phyloP scores from a whole-genome alignment of 2,113 vertebrate species.

The Murina feae region DNA sequence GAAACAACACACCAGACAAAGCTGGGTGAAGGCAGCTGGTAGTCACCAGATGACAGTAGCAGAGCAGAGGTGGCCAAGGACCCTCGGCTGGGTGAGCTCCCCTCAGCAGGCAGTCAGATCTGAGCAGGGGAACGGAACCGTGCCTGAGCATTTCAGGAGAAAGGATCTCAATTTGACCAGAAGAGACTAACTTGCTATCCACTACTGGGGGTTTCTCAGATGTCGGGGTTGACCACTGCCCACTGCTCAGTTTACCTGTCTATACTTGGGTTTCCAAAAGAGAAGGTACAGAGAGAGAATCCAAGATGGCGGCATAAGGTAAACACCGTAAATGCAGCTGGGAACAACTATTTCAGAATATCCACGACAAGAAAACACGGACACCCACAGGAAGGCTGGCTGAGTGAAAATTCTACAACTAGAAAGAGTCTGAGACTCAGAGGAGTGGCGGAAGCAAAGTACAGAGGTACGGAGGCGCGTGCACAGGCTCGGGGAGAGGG shows the following conservation, averaged over 20 bases:
- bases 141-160: not conserved
- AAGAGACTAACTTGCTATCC: rapidly evolving
- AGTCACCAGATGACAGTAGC: not conserved
- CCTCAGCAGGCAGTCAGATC: not conserved
- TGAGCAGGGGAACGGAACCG: rapidly evolving
- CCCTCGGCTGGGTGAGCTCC: not conserved
- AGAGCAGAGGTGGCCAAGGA: not conserved
- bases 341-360: too few relatives aligned
- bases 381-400: too few relatives aligned
- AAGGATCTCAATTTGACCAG: not conserved
- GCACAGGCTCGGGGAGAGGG: too few relatives aligned
- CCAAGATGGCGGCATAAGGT: too few relatives aligned
- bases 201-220: not conserved
- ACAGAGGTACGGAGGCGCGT: too few relatives aligned
- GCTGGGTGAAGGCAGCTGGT: not conserved
- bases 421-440: too few relatives aligned
- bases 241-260: not conserved
- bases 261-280: not conserved
- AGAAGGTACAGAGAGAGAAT: too few relatives aligned
- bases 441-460: too few relatives aligned
- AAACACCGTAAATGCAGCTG: too few relatives aligned
- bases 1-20: not conserved
- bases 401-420: too few relatives aligned
- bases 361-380: too few relatives aligned
- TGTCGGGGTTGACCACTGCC: not conserved